Conservation (phyloP, 2,888 invertebrate genomes). For the Cryptocephalus primarius region DNA sequence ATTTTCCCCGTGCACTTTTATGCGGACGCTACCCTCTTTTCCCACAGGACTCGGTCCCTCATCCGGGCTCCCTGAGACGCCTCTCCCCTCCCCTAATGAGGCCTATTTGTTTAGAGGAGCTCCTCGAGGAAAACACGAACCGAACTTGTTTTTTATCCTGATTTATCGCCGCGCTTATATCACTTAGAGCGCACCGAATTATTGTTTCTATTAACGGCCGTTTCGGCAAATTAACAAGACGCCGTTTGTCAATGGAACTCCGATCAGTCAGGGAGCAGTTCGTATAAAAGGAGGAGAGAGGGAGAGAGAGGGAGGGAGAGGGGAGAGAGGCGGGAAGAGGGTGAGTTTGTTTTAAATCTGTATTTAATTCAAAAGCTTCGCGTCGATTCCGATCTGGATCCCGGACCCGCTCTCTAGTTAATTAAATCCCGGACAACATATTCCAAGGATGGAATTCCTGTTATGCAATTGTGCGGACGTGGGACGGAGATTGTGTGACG, state of each 20-base stretch:
- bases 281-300: conserved; percentile 1
- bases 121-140: conserved; percentile 15
- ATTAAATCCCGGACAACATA: no score
- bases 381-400: no score
- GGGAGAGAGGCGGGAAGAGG: conserved; percentile 5
- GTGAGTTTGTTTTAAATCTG: no score
- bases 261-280: neutral
- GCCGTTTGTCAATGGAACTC: neutral
- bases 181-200: conserved; percentile 10
- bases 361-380: no score
- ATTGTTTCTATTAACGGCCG: conserved; percentile 11
- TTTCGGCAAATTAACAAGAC: conserved; percentile 9
- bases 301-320: conserved; percentile 7
- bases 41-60: no score
- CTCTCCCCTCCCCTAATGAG: conserved; percentile 7
- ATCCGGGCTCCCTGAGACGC: no score
- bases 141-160: conserved; percentile 16
- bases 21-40: no score
- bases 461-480: conserved; percentile 4
- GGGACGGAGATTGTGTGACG: conserved; percentile 29
- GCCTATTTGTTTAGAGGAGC: conserved; percentile 12
- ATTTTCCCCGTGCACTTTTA: no score
- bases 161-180: conserved; percentile 15
- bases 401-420: no score
- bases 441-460: no score